Evolutionary conservation across 37 sponge, comb jelly and placozoan species (phyloP).

Genomic region (Halichondria panicea): DNA sequence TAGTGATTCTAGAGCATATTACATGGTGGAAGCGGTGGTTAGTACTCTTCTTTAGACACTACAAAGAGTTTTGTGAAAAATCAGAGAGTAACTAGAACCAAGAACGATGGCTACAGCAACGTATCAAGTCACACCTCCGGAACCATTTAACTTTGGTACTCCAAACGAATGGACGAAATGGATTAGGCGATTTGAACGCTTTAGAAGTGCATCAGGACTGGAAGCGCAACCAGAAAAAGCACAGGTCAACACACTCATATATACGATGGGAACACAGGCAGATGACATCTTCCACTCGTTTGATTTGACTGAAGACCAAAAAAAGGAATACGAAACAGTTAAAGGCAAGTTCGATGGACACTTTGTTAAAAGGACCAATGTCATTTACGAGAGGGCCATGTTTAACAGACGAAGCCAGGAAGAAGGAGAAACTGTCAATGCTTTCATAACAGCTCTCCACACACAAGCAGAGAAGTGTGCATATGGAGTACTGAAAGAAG

Average conservation of each 20-base stretch:
- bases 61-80: too few relatives aligned
- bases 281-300: constrained; percentile 43
- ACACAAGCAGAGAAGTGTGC: constrained; percentile 33
- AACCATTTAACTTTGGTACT: constrained; percentile 30
- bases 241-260: constrained; percentile 42
- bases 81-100: too few relatives aligned
- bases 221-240: constrained; percentile 13
- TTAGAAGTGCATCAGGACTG: constrained; percentile 38
- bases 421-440: constrained; percentile 42
- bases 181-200: constrained; percentile 36
- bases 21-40: too few relatives aligned
- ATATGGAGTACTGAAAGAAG: constrained; percentile 31
- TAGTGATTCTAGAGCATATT: too few relatives aligned
- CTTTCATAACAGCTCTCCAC: constrained; percentile 43
- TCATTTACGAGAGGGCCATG: not conserved
- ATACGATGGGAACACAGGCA: constrained; percentile 41
- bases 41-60: too few relatives aligned
- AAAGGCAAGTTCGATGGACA: constrained; percentile 31
- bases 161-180: constrained; percentile 61
- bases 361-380: constrained; percentile 38
- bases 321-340: constrained; percentile 24
- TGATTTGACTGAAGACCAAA: constrained; percentile 17
- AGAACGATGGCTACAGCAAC: constrained; percentile 10
- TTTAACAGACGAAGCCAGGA: constrained; percentile 46
- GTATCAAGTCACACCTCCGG: constrained; percentile 39